These are phyloP conservation scores for Trimorus sp. DNA, from an alignment of 2,888 invertebrate genomes.

Conservation along the genomic window DNA sequence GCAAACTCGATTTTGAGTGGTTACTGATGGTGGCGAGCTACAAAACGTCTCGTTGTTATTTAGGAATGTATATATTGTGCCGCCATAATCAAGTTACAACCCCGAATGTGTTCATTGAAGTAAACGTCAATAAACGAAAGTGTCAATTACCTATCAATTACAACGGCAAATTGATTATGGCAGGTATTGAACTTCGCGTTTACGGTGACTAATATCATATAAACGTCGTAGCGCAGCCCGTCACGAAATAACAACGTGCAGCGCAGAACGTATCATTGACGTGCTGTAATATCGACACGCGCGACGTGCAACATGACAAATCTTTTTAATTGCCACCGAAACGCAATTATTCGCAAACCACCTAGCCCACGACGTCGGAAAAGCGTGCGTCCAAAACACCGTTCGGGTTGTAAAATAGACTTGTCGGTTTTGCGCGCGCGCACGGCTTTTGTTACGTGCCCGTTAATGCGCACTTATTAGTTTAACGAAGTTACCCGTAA, in stretches of 20 bases:
- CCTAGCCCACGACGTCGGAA: no score
- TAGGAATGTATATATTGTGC: background rate
- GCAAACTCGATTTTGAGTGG: no score
- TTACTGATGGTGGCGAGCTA: no score
- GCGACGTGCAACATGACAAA: no score
- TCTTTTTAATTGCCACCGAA: no score
- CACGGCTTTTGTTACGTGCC: no score
- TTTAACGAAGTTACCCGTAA: no score
- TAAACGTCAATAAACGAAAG: constrained; percentile 12
- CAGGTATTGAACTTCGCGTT: constrained; percentile 4
- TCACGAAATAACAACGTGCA: no score
- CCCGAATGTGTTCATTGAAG: background rate
- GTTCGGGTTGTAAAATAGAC: background rate
- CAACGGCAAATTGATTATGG: constrained; percentile 23
- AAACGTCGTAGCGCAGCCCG: background rate
- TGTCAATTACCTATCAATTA: constrained; percentile 23
- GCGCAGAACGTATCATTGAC: no score
- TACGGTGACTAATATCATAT: constrained; percentile 2
- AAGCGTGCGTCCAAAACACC: no score
- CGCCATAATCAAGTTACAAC: background rate
- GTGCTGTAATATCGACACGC: background rate
- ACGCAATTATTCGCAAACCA: no score
- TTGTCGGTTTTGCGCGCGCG: background rate
- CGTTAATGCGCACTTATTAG: no score
- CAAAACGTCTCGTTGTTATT: background rate